These are phyloP conservation scores for Druon quercuslanigerum DNA, from an alignment of 1,140 invertebrate species.

Conservation along the genomic window DNA sequence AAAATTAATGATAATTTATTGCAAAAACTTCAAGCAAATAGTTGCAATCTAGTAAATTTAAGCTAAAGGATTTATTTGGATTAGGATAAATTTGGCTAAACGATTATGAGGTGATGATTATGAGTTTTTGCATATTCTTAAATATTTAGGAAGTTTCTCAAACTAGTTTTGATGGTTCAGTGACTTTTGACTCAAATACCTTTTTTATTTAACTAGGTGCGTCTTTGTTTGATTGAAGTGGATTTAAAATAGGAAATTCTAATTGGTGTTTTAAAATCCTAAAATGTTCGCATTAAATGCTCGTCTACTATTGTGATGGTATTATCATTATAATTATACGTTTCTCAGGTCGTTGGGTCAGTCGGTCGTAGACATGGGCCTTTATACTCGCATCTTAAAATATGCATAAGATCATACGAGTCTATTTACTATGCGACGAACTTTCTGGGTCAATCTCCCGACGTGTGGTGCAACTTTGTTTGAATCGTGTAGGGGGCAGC, in stretches of 20 bases:
- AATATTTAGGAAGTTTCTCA: background rate
- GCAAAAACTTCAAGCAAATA: background rate
- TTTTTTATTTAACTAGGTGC: background rate
- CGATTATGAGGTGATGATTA: background rate
- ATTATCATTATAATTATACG: too few species aligned
- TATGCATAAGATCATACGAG: background rate
- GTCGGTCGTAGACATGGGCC: constrained; percentile 38
- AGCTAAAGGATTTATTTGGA: too few species aligned
- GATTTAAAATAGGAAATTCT: too few species aligned
- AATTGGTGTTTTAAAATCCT: too few species aligned
- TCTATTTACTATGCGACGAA: background rate
- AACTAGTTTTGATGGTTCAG: background rate
- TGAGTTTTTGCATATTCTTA: background rate
- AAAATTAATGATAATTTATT: too few species aligned
- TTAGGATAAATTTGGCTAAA: too few species aligned
- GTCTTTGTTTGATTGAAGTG: too few species aligned
- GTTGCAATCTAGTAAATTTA: background rate
- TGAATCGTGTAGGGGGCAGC: background rate
- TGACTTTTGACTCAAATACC: background rate
- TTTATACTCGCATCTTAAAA: background rate
- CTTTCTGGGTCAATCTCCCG: constrained; percentile 4
- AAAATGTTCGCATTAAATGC: too few species aligned
- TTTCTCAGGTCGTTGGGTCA: constrained; percentile 43
- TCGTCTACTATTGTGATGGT: too few species aligned
- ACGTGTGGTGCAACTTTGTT: constrained; percentile 3